Conservation (phyloP, 2,888 invertebrate species). For the Heteromyza rotundicornis region DNA sequence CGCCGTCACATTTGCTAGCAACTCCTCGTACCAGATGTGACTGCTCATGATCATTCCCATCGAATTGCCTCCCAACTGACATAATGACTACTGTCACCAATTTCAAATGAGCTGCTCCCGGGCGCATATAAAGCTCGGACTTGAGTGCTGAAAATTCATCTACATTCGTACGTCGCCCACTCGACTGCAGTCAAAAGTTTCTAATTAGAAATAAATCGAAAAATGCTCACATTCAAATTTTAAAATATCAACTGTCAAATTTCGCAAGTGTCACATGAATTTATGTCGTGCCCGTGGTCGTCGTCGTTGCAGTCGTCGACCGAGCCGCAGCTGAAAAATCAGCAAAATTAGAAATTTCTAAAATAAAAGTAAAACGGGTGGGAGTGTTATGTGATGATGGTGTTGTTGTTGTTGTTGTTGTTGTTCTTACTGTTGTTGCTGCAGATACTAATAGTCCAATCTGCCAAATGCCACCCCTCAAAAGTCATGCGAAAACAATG, state of each 20-base stretch:
- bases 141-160: not conserved
- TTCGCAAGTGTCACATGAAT: conserved; percentile 52
- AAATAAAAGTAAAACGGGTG: not conserved
- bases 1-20: not conserved
- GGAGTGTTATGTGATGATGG: not conserved
- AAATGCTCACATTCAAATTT: conserved; percentile 41
- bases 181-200: conserved; percentile 42
- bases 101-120: conserved; percentile 21
- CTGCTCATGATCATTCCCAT: too few species aligned
- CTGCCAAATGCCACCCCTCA: not conserved
- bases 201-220: conserved; percentile 57
- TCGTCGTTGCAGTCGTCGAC: conserved; percentile 7
- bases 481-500: not conserved
- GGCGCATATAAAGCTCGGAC: conserved; percentile 38
- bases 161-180: not conserved
- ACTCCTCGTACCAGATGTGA: not conserved
- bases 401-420: not conserved
- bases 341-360: conserved; percentile 36
- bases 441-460: conserved; percentile 1
- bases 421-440: not conserved
- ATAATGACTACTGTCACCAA: conserved; percentile 50
- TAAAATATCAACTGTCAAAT: conserved; percentile 59
- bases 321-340: conserved; percentile 52
- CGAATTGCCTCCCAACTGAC: conserved; percentile 33
- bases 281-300: conserved; percentile 28